Percentiles rank a stretch among this genome's conserved stretches.
Evolutionary conservation across 35 echinoderm and acorn worm genomes (phyloP).

Genomic region (Strongylocentrotus purpuratus): DNA sequence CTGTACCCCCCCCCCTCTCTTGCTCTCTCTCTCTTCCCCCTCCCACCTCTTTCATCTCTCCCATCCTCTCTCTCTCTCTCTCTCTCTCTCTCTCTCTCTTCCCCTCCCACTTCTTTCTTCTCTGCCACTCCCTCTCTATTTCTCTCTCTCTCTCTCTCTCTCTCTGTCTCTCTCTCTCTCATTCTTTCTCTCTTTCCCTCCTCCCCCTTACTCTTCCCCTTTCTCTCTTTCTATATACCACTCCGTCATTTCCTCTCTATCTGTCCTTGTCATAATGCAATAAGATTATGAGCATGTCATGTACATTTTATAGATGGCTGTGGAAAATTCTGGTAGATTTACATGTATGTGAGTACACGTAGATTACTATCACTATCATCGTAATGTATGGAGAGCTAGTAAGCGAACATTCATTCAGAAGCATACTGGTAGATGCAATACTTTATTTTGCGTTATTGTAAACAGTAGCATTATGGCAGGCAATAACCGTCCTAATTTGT

Average conservation of each 20-base stretch:
- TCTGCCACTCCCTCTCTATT: neutral
- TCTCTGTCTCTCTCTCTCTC: neutral
- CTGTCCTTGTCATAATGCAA: too few species aligned
- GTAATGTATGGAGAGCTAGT: too few species aligned
- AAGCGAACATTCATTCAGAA: neutral
- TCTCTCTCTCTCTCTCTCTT: neutral
- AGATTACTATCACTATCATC: too few species aligned
- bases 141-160: neutral
- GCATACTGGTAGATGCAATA: neutral
- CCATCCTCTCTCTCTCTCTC: neutral
- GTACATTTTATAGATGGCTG: too few species aligned
- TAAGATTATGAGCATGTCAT: too few species aligned
- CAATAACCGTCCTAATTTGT: neutral
- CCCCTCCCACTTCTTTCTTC: neutral
- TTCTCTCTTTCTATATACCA: too few species aligned
- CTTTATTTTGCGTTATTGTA: neutral
- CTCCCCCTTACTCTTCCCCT: neutral
- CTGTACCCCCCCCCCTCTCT: too few species aligned
- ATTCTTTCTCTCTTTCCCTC: neutral
- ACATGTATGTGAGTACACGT: too few species aligned
- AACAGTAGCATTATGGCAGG: conserved; percentile 1
- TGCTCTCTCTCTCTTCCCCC: neutral
- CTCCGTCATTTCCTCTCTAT: too few species aligned
- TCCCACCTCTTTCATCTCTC: neutral
- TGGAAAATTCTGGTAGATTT: too few species aligned